These are phyloP conservation scores for Pterocles burchelli DNA, from an alignment of 2,113 vertebrate species.

Conservation along the genomic window DNA sequence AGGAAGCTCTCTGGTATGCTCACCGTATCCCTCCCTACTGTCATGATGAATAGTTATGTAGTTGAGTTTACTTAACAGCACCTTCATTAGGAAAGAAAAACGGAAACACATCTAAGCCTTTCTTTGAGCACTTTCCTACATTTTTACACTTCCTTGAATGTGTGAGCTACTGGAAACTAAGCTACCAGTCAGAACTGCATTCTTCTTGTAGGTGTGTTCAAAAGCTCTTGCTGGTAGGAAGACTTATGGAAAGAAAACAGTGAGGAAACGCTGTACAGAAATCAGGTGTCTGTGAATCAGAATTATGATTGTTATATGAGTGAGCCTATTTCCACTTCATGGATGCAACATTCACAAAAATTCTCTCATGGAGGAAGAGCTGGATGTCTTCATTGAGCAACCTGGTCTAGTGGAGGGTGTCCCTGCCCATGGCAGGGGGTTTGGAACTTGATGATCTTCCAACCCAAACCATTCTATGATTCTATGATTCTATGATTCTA, in stretches of 20 bases:
- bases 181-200: background rate
- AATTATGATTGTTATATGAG: background rate
- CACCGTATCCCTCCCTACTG: background rate
- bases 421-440: no score
- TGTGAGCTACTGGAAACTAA: background rate
- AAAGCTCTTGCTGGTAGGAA: background rate
- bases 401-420: no score
- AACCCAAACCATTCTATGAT: no score
- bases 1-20: background rate
- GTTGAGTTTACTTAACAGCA: background rate
- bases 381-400: background rate
- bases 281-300: background rate
- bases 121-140: background rate
- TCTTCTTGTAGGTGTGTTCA: background rate
- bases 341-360: background rate
- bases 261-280: background rate
- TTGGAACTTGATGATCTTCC: no score
- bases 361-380: background rate
- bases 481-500: no score
- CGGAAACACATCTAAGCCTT: background rate
- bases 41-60: background rate
- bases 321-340: background rate
- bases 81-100: background rate
- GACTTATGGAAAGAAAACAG: background rate
- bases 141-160: background rate